A percentile compares a stretch with the other conserved stretches of the same genome.
Conservation (phyloP, 1,140 invertebrate genomes). For the Anastrepha ludens region DNA sequence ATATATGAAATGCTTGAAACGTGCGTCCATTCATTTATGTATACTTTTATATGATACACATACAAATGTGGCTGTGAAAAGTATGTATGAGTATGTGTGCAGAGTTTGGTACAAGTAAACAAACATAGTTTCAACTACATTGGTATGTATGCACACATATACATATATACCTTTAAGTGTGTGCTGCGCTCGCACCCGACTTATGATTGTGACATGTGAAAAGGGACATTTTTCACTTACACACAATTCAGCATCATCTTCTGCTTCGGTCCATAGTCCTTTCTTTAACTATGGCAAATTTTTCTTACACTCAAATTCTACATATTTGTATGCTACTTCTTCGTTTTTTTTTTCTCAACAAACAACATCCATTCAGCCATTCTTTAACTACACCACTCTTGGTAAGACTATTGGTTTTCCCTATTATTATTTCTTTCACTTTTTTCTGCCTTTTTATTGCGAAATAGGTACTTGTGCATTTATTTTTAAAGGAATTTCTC, state of each 20-base stretch:
- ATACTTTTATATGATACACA: not conserved
- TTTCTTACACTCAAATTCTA: not conserved
- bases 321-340: not conserved
- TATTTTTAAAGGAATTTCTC: constrained; percentile 22
- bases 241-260: not conserved
- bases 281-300: not conserved
- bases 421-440: not conserved
- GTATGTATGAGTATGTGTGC: not conserved
- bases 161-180: not conserved
- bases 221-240: constrained; percentile 16
- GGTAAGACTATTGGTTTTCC: constrained; percentile 49
- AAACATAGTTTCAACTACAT: no score
- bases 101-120: no score
- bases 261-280: not conserved
- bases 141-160: no score
- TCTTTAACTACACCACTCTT: constrained; percentile 35
- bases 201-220: constrained; percentile 39
- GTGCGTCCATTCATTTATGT: not conserved
- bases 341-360: not conserved
- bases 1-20: not conserved
- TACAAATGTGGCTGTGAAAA: not conserved
- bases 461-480: constrained; percentile 20
- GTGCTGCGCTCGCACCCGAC: not conserved
- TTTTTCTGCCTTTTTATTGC: not conserved
- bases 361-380: not conserved